Evolutionary conservation across 2,113 vertebrate species (phyloP).

Genomic region (Paradisaea rubra): DNA sequence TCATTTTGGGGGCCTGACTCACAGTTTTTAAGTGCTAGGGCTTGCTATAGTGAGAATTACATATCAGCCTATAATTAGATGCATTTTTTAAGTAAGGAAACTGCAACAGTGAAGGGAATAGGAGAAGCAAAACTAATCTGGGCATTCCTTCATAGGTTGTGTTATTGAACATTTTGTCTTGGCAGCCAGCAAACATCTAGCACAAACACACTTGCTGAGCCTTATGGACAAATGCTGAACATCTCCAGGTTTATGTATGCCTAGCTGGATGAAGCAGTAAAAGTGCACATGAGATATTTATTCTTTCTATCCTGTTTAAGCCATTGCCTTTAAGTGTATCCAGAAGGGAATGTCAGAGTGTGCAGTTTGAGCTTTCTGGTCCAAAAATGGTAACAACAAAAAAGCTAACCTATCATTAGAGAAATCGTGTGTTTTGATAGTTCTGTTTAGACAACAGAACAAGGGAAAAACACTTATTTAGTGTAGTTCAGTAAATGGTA

Average conservation of each 20-base stretch:
- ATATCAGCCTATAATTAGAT: slow-evolving; percentile 16
- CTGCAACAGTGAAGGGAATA: neutral
- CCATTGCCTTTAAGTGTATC: neutral
- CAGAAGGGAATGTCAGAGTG: neutral
- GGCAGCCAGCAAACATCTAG: neutral
- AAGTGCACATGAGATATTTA: neutral
- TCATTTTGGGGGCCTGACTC: neutral
- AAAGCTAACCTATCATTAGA: slow-evolving; percentile 11
- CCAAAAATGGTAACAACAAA: neutral
- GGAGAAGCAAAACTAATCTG: slow-evolving; percentile 3
- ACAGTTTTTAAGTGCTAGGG: neutral
- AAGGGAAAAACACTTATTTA: slow-evolving; percentile 25
- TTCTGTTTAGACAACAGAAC: slow-evolving; percentile 23
- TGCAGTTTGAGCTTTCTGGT: neutral
- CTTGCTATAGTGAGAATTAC: neutral
- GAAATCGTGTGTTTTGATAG: slow-evolving; percentile 27
- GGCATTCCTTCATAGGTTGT: neutral
- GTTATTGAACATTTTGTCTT: slow-evolving; percentile 7
- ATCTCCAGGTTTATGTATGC: neutral
- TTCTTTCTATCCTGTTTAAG: neutral
- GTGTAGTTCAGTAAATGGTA: neutral
- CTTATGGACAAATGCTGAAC: neutral
- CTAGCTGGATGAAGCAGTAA: neutral
- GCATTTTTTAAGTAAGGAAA: neutral
- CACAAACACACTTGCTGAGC: slow-evolving; percentile 3